Conservation (phyloP, 2,797 vertebrate species). For the Myripristis murdjan region DNA sequence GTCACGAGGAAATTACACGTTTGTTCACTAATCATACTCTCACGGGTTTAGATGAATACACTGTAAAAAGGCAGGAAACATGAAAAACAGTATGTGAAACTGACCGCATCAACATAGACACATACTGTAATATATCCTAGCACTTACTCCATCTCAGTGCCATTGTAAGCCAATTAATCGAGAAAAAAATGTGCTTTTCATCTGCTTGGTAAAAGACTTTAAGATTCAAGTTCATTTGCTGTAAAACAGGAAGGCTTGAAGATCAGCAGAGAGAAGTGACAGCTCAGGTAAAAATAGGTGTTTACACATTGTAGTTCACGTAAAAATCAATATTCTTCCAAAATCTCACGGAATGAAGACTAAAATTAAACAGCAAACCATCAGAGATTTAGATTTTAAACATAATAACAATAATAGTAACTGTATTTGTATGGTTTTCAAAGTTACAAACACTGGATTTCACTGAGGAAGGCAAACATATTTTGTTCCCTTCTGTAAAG, state of each 20-base stretch:
- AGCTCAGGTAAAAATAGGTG: conserved; percentile 22
- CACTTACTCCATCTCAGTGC: neutral
- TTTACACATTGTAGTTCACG: neutral
- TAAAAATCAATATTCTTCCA: conserved; percentile 1
- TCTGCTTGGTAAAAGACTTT: neutral
- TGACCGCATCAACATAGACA: no score
- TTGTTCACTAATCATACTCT: no score
- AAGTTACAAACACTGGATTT: no score
- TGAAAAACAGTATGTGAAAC: no score
- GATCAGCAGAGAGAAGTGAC: conserved; percentile 18
- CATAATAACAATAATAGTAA: no score
- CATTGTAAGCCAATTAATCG: neutral
- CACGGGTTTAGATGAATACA: no score
- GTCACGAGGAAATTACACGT: neutral
- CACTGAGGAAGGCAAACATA: no score
- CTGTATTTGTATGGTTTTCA: no score
- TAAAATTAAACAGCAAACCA: neutral
- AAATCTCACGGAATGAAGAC: neutral
- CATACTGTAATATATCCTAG: neutral
- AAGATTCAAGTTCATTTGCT: conserved; percentile 35
- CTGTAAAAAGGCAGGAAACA: no score
- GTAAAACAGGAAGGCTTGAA: no score
- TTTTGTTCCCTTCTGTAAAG: no score
- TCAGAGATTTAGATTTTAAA: no score
- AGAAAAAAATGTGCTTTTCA: neutral